Conservation (phyloP, 2,113 vertebrate genomes). For the Barnardius zonarius region DNA sequence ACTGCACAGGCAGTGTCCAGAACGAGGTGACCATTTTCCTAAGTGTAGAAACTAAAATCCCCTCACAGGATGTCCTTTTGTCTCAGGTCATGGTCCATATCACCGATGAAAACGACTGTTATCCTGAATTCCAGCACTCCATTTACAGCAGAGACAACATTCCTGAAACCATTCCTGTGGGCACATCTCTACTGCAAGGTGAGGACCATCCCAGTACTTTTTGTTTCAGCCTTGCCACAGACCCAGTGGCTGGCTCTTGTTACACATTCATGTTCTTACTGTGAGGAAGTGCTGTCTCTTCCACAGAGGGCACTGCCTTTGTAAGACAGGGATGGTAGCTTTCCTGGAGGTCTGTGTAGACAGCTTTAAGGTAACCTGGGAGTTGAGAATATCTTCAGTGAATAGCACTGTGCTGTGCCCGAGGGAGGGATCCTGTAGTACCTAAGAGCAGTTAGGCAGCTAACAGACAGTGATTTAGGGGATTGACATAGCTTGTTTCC, state of each 20-base stretch:
- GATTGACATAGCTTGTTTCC: neutral
- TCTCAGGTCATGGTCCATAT: slow-evolving; percentile 82
- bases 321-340: neutral
- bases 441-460: neutral
- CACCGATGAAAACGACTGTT: slow-evolving; percentile 87
- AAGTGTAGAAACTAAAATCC: neutral
- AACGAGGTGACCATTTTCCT: neutral
- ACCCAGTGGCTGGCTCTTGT: neutral
- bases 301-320: neutral
- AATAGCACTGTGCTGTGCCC: neutral
- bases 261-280: neutral
- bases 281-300: neutral
- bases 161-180: slow-evolving; percentile 78
- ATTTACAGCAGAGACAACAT: slow-evolving; percentile 87
- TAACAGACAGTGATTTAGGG: neutral
- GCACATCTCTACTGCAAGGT: slow-evolving; percentile 87
- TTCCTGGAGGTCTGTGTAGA: neutral
- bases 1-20: neutral
- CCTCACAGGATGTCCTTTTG: neutral
- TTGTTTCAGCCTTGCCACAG: neutral
- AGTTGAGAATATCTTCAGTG: neutral
- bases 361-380: neutral
- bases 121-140: slow-evolving; percentile 85
- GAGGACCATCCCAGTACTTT: neutral
- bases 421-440: neutral